Percentiles rank a stretch among this genome's conserved stretches.
phyloP scores from a whole-genome alignment of 2,888 invertebrate genomes.

The Anorthoa munda region DNA sequence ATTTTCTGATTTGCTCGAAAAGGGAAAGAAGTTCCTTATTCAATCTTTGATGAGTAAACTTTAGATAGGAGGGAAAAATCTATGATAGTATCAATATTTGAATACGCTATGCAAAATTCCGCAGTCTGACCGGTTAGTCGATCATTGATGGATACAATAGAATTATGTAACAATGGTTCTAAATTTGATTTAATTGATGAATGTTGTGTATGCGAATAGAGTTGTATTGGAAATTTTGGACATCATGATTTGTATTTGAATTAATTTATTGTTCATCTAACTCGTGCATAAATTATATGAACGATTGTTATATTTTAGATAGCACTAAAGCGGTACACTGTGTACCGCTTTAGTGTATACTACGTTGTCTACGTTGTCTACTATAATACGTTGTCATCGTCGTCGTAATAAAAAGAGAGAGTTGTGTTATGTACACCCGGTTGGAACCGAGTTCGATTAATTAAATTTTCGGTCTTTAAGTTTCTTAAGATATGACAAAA shows the following conservation, averaged over 20 bases:
- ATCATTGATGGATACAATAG: slow-evolving; percentile 17
- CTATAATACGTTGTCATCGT: no score
- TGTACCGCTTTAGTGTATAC: no score
- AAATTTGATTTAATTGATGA: slow-evolving; percentile 16
- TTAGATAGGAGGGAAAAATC: slow-evolving; percentile 1
- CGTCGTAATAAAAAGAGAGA: no score
- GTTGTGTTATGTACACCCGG: no score
- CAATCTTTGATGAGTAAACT: slow-evolving; percentile 39
- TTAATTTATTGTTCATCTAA: slow-evolving; percentile 9
- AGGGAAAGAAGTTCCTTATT: slow-evolving; percentile 20
- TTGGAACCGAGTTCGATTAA: no score
- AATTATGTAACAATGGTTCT: slow-evolving; percentile 5
- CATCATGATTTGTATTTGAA: slow-evolving; percentile 15
- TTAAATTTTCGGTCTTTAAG: no score
- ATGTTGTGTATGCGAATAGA: slow-evolving; percentile 11
- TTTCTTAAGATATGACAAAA: no score
- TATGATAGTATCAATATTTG: slow-evolving; percentile 23
- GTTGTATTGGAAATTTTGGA: slow-evolving; percentile 9
- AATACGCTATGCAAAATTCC: slow-evolving; percentile 4
- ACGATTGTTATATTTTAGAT: neutral
- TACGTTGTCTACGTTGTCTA: no score
- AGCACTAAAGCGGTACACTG: neutral
- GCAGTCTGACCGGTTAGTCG: neutral
- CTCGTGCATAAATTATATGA: neutral
- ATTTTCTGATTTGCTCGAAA: slow-evolving; percentile 12